These are phyloP conservation scores for Malacoraja senta DNA, from an alignment of 2,797 vertebrate species.

Conservation along the genomic window DNA sequence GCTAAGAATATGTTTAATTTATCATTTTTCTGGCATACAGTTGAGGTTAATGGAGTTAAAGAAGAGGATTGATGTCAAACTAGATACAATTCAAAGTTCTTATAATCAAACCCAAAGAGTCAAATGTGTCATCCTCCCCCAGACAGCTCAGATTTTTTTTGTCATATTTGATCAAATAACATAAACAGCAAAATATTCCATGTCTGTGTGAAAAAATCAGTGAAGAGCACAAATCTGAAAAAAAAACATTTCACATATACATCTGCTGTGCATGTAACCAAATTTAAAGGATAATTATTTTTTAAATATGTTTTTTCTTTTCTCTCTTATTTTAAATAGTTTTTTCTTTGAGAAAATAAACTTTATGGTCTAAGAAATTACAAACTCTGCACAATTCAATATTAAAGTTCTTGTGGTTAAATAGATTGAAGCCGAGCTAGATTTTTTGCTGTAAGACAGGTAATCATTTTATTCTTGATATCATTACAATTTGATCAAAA, in stretches of 20 bases:
- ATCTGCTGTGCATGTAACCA: no score
- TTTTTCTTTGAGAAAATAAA: neutral
- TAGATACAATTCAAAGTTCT: neutral
- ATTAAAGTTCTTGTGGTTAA: neutral
- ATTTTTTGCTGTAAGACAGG: neutral
- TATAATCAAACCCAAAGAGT: neutral
- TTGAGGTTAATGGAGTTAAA: neutral
- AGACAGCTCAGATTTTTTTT: neutral
- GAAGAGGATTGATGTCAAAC: neutral
- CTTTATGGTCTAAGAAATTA: neutral
- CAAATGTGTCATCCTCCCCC: neutral
- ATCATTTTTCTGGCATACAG: neutral
- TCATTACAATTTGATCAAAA: neutral
- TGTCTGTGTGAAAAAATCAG: neutral
- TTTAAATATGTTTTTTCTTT: neutral
- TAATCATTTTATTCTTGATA: neutral
- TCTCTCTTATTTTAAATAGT: neutral
- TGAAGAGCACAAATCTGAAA: neutral
- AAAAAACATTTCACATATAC: neutral
- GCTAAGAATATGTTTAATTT: neutral
- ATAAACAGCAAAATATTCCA: no score
- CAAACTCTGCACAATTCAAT: neutral
- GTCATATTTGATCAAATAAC: neutral
- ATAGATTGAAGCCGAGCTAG: neutral
- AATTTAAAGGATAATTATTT: neutral